Percentiles rank a stretch among this genome's conserved stretches.
Evolutionary conservation across 2,113 vertebrate genomes (phyloP).

Genomic region (Heliornis fulica): DNA sequence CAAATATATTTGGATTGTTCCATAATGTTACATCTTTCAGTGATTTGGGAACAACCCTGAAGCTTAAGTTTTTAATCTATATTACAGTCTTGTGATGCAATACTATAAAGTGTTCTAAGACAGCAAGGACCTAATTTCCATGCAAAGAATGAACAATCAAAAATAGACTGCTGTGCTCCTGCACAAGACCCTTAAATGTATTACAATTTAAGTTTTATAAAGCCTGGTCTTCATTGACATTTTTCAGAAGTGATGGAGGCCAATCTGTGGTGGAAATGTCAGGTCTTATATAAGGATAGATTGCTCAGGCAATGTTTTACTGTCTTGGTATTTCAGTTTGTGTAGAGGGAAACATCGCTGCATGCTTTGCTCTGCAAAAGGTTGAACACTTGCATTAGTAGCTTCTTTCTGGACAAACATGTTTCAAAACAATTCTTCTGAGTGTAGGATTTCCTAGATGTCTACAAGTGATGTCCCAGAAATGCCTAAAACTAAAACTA

Average conservation of each 20-base stretch:
- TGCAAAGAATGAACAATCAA: background rate
- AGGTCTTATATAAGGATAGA: background rate
- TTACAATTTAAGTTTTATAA: background rate
- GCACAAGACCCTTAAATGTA: background rate
- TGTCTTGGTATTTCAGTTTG: background rate
- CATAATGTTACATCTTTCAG: background rate
- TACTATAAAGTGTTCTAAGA: background rate
- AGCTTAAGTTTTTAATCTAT: background rate
- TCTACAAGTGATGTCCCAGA: background rate
- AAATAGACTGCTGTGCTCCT: background rate
- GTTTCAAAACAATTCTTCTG: conserved; percentile 31
- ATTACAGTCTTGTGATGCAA: background rate
- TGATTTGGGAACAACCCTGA: background rate
- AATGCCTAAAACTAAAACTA: too few relatives aligned
- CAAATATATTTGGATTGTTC: background rate
- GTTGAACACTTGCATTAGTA: background rate
- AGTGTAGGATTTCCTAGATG: background rate
- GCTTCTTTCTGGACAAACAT: background rate
- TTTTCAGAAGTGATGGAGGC: background rate
- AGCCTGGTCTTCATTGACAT: background rate
- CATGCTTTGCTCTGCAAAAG: background rate
- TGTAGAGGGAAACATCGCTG: background rate
- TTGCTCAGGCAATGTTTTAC: background rate
- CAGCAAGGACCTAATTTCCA: background rate
- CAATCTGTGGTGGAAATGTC: background rate